phyloP scores from a whole-genome alignment of 2,888 invertebrate species.

The Eupithecia dodoneata region DNA sequence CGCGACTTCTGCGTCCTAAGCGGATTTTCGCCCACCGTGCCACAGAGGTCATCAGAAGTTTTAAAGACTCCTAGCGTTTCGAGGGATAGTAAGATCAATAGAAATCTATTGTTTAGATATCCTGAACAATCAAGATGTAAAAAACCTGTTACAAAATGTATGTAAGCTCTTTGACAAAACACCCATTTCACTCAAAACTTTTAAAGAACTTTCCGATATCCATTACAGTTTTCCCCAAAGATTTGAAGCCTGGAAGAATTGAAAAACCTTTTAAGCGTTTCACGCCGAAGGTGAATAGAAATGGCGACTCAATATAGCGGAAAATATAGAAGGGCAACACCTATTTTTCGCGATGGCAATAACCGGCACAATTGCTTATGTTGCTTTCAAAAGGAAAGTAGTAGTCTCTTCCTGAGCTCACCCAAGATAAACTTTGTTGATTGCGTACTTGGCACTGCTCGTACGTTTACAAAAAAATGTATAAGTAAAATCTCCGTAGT shows the following conservation, averaged over 20 bases:
- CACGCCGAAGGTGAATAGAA: conserved; percentile 51
- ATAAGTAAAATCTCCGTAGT: not conserved
- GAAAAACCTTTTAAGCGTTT: conserved; percentile 41
- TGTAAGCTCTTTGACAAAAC: not conserved
- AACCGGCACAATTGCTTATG: conserved; percentile 74
- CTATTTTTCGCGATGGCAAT: conserved; percentile 66
- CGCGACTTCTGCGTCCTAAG: no score
- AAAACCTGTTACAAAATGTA: not conserved
- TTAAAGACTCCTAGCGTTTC: not conserved
- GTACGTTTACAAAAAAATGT: not conserved
- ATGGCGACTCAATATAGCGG: conserved; percentile 50
- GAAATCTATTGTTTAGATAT: not conserved
- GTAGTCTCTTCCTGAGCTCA: conserved; percentile 18
- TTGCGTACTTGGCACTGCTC: not conserved
- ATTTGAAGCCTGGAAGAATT: conserved; percentile 34
- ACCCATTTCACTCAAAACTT: conserved; percentile 2
- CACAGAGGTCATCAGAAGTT: not conserved
- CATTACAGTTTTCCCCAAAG: conserved; percentile 35
- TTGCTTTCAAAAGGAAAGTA: conserved; percentile 68
- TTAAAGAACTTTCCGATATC: conserved; percentile 7
- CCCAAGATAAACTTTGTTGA: not conserved
- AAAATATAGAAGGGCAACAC: conserved; percentile 56
- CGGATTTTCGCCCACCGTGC: no score
- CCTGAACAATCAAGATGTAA: not conserved
- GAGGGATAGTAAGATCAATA: not conserved